Percentiles rank a stretch among this genome's conserved stretches.
These are phyloP conservation scores for Diabrotica balteata DNA, from an alignment of 2,888 invertebrate genomes.

Conservation along the genomic window DNA sequence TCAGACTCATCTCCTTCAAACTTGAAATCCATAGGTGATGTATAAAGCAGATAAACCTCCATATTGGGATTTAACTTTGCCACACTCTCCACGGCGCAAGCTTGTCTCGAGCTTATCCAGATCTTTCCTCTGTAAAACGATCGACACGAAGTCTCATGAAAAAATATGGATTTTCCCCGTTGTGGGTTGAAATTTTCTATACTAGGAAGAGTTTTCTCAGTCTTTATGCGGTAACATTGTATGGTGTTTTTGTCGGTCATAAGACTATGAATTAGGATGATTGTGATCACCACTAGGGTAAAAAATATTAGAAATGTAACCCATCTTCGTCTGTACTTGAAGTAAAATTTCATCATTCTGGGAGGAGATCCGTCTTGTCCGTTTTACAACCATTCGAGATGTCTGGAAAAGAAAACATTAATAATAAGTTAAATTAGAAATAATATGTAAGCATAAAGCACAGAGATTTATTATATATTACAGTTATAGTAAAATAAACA, in stretches of 20 bases:
- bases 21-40: constrained; percentile 59
- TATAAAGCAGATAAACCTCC: constrained; percentile 65
- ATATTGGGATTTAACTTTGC: constrained; percentile 67
- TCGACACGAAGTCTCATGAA: constrained; percentile 72
- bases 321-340: constrained; percentile 11
- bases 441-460: too few relatives aligned
- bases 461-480: too few relatives aligned
- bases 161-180: constrained; percentile 66
- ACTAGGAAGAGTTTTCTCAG: constrained; percentile 46
- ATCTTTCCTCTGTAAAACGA: constrained; percentile 56
- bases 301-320: constrained; percentile 2
- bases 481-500: too few relatives aligned
- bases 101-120: constrained; percentile 65
- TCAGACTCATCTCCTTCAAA: constrained; percentile 48
- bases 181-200: constrained; percentile 49
- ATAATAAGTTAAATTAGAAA: too few relatives aligned
- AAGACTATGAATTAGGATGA: constrained; percentile 16
- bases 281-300: background rate
- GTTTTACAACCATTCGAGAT: background rate
- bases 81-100: constrained; percentile 74
- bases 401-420: background rate
- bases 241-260: constrained; percentile 45
- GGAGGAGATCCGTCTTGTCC: background rate
- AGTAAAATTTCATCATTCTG: background rate
- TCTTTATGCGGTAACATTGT: constrained; percentile 48